Base-by-base conservation (phyloP, 2,888 invertebrate genomes). In the Tipula vernalis region DNA sequence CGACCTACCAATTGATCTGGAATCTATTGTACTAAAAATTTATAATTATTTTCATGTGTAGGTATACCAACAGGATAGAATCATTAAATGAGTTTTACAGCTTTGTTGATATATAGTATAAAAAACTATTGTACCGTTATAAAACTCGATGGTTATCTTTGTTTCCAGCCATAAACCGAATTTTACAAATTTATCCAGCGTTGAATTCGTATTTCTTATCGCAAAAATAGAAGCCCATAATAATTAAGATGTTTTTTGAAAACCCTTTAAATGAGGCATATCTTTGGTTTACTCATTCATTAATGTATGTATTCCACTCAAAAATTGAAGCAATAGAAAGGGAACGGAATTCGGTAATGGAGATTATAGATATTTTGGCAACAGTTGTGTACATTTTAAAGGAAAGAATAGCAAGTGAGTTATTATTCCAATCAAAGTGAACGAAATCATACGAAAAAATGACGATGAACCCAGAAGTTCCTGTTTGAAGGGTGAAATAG, bases 21-120 rank as follows among this genome's bases (percentile, higher is more conserved):
- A 89, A 87, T 85, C 87, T 36, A 86, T 88, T 36, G 87, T 88
- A 51, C 36, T 88, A 41, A 89, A 88, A 88, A 84, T 88, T 51
- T 89, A 85, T 47, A 88, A 88, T 42, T 88, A 88, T 87, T 89
- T 88, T 87, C 88, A 87, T 36, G 51, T 87, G 57, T n/a, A n/a
- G n/a, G n/a, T 87, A 87, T 51, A 87, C 87, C 5, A 87, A 87
- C 0, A 42, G 87, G 13, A 87, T 83, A 13, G 86, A 87, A 86
- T 6, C 8, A 28, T 28, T 86, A 13, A 87, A 86, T 36, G 51
- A 86, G 8, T 87, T 87, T 87, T 85, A 44, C 28, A 41, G 3
- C n/a, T 85, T 85, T 44, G 42, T 44, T 42, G 85, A 42, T 3
- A 42, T 85, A 13, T 15, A 85, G 18, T 85, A 85, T 15, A 85